Evolutionary conservation across 2,888 invertebrate species (phyloP).

Genomic region (Sacculina carcini): DNA sequence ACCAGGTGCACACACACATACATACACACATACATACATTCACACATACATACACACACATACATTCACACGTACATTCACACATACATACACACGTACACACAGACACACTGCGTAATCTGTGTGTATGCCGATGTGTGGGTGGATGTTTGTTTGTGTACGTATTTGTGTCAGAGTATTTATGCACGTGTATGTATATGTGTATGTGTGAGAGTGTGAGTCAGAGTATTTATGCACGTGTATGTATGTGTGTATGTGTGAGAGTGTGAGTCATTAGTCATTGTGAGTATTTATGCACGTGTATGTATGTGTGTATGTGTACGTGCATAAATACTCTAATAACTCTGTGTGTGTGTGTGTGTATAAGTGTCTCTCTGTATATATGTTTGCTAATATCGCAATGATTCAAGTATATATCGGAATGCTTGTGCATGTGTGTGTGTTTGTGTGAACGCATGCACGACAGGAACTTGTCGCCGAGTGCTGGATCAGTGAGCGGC

Average conservation of each 20-base stretch:
- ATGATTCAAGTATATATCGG: too few relatives aligned
- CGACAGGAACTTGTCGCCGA: slow-evolving; percentile 34
- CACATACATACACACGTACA: background rate
- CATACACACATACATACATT: too few relatives aligned
- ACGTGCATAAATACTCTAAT: background rate
- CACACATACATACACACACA: too few relatives aligned
- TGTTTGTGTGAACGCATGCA: slow-evolving; percentile 34
- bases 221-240: background rate
- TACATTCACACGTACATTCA: too few relatives aligned
- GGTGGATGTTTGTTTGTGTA: background rate
- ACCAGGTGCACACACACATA: slow-evolving; percentile 25
- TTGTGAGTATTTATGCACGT: background rate
- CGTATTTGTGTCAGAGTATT: background rate
- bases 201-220: background rate
- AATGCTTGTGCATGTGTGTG: background rate
- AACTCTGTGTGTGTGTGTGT: background rate
- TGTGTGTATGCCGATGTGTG: background rate
- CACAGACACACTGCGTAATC: background rate
- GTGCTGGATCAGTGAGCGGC: slow-evolving; percentile 5
- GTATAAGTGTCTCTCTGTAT: background rate
- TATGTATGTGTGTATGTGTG: background rate
- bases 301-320: background rate
- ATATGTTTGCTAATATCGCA: background rate
- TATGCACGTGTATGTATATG: background rate
- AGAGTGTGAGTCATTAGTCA: background rate